These are phyloP conservation scores for Eulemur mongoz DNA, from an alignment of 2,797 vertebrate genomes.

Conservation along the genomic window DNA sequence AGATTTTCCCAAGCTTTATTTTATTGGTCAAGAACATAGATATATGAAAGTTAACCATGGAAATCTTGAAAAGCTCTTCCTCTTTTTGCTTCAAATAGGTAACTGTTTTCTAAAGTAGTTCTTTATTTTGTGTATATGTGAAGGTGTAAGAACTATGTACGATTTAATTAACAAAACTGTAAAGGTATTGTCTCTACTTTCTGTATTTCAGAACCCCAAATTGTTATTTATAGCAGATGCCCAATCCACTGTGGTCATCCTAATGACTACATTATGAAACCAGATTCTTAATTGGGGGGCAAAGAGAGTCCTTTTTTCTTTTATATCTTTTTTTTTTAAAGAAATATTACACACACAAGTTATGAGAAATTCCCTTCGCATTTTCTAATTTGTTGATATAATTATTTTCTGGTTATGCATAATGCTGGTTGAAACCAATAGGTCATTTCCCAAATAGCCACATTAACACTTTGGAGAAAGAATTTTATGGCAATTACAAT, in stretches of 20 bases:
- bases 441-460: neutral
- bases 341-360: neutral
- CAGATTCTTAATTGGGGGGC: neutral
- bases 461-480: neutral
- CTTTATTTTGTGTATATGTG: neutral
- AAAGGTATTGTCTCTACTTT: neutral
- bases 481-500: neutral
- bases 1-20: conserved; percentile 15
- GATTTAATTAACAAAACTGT: neutral
- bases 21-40: neutral
- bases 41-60: neutral
- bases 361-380: neutral
- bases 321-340: neutral
- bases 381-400: conserved; percentile 26
- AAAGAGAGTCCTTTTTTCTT: neutral
- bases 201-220: neutral
- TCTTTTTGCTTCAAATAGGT: neutral
- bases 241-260: neutral
- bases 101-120: neutral
- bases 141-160: neutral
- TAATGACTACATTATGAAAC: conserved; percentile 15
- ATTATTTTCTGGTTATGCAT: conserved; percentile 7
- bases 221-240: neutral
- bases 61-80: neutral
- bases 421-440: neutral